Evolutionary conservation across 2,888 invertebrate species (phyloP).

Genomic region (Magallana nippona): DNA sequence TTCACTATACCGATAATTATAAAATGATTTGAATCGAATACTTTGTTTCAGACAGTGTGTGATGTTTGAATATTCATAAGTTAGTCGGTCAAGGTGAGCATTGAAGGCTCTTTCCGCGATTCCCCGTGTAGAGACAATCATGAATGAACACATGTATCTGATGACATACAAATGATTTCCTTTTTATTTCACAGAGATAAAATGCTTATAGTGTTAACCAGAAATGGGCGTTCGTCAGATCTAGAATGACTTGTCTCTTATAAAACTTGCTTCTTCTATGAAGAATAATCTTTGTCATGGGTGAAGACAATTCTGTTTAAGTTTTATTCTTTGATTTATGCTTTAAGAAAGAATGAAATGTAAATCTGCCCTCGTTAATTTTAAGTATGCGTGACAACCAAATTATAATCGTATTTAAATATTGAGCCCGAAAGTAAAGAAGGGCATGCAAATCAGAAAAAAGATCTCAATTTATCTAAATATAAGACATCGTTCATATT

Average conservation of each 20-base stretch:
- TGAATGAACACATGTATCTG: not conserved
- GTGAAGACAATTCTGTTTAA: not conserved
- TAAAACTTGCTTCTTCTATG: too few species aligned
- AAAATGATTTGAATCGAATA: not conserved
- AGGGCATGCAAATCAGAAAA: not conserved
- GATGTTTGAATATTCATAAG: not conserved
- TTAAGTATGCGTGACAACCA: constrained; percentile 2
- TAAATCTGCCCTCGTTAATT: not conserved
- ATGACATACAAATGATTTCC: not conserved
- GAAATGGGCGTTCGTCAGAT: too few species aligned
- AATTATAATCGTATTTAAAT: constrained; percentile 1
- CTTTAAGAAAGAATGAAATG: not conserved
- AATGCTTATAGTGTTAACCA: too few species aligned
- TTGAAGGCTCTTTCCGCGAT: not conserved
- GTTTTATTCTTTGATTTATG: not conserved
- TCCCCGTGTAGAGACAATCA: not conserved
- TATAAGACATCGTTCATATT: constrained; percentile 7
- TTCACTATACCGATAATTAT: not conserved
- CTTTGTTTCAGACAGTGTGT: not conserved
- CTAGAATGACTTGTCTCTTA: too few species aligned
- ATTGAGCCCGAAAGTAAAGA: not conserved
- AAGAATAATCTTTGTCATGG: too few species aligned
- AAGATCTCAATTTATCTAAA: not conserved
- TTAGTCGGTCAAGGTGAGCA: not conserved
- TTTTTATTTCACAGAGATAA: constrained; percentile 10